These are phyloP conservation scores for Melanargia galathea DNA, from an alignment of 2,888 invertebrate genomes.

Conservation along the genomic window DNA sequence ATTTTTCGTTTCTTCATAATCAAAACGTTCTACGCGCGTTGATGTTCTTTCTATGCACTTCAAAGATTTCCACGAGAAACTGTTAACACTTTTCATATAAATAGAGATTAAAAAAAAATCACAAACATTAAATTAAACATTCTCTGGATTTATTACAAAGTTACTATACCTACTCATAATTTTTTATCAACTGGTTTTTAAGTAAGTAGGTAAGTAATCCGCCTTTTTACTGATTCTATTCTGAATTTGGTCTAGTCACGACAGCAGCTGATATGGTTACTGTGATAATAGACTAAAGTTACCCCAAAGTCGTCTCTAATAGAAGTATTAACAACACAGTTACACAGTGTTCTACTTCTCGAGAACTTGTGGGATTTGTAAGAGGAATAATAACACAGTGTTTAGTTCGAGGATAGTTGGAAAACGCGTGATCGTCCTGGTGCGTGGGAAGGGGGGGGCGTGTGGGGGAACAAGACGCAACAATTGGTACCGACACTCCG, in stretches of 20 bases:
- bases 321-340: slow-evolving; percentile 4
- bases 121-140: background rate
- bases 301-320: slow-evolving; percentile 4
- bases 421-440: slow-evolving; percentile 30
- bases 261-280: slow-evolving; percentile 10
- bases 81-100: background rate
- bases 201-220: too few species aligned
- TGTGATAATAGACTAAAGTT: slow-evolving; percentile 14
- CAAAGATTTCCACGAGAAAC: background rate
- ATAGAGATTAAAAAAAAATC: background rate
- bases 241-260: slow-evolving; percentile 3
- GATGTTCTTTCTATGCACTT: slow-evolving; percentile 3
- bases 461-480: slow-evolving; percentile 51
- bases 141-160: background rate
- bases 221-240: background rate
- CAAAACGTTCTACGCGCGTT: background rate
- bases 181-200: too few species aligned
- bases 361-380: slow-evolving; percentile 19
- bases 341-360: slow-evolving; percentile 2
- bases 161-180: background rate
- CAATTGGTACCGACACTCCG: slow-evolving; percentile 65
- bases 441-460: slow-evolving; percentile 10
- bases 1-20: slow-evolving; percentile 11
- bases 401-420: slow-evolving; percentile 31
- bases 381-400: slow-evolving; percentile 28